Evolutionary conservation across 1,140 invertebrate genomes (phyloP).

Genomic region (Ptiloglossa arizonensis): DNA sequence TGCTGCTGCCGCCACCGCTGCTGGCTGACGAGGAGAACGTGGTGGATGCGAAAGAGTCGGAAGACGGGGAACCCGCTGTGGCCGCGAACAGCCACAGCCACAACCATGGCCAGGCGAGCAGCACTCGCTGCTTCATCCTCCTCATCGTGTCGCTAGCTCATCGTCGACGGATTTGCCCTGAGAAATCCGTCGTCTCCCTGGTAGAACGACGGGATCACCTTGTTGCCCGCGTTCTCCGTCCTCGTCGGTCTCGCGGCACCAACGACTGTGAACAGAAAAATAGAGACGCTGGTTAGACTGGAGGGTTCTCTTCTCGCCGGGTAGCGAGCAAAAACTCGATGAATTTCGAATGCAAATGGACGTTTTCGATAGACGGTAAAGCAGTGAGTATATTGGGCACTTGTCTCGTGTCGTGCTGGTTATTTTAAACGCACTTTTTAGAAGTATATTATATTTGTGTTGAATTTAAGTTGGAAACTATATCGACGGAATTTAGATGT

Average conservation of each 20-base stretch:
- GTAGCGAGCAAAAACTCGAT: too few relatives aligned
- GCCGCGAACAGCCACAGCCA: constrained; percentile 78
- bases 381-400: too few relatives aligned
- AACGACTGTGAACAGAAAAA: constrained; percentile 55
- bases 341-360: too few relatives aligned
- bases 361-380: too few relatives aligned
- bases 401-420: too few relatives aligned
- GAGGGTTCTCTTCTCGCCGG: too few relatives aligned
- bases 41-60: constrained; percentile 51
- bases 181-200: constrained; percentile 40
- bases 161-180: constrained; percentile 59
- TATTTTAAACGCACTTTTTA: too few relatives aligned
- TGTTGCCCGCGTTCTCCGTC: neutral
- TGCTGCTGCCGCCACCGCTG: neutral
- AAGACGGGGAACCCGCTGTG: constrained; percentile 72
- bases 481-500: too few relatives aligned
- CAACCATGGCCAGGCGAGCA: constrained; percentile 77
- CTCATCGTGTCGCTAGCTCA: constrained; percentile 80
- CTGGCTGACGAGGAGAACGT: constrained; percentile 36
- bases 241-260: neutral
- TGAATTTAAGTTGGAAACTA: too few relatives aligned
- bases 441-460: too few relatives aligned
- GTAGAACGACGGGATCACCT: constrained; percentile 17
- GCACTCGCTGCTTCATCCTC: constrained; percentile 76
- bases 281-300: neutral